Base-by-base conservation (phyloP, 1,140 invertebrate genomes). In the Stenopsyche tienmushanensis region DNA sequence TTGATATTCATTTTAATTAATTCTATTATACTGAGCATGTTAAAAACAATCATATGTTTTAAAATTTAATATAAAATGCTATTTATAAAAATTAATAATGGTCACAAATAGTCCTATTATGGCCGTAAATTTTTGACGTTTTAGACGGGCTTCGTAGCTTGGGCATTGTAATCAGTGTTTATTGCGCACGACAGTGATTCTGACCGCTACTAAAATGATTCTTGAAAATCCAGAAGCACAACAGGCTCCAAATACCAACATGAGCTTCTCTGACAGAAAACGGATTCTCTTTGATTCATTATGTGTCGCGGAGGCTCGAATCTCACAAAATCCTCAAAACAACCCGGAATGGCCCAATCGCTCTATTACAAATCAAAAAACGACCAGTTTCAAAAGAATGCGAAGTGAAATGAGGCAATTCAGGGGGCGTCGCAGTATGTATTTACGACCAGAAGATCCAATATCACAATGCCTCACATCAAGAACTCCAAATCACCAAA, bases 391-490 rank as follows among this genome's bases (percentile, higher is more conserved):
- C 53, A 72, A 70, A 57, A 77, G 73, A 72, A 34, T 74, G 13
- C 74, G 77, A 72, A 71, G 72, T 45, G 77, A 81, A 71, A 83
- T 83, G 64, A 83, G 82, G 66, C 82, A 83, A 39, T 85, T 88
- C 72, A 81, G 85, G 65, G 88, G 88, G 2, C 84, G 84, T 72
- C 87, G 91, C 72, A 92, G 90, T 73, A 88, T 92, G 65, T 92
- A 89, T 59, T 91, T 90, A 75, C 80, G 83, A 66, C 86, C 86
- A 3, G 84, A 87, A 73, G 79, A 83, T 26, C 85, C 85, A 34
- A 80, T 85, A 20, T 78, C 80, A 8, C 75, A 81, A 26, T 83
- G 85, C 64, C 73, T 84, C 21, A 76, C 79, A 49, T 71, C 79
- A 2, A 77, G 80, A 63, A 76, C 29, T 13, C 5, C 5, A 34